phyloP scores from a whole-genome alignment of 2,113 vertebrate genomes.

The Tetraodon nigroviridis region DNA sequence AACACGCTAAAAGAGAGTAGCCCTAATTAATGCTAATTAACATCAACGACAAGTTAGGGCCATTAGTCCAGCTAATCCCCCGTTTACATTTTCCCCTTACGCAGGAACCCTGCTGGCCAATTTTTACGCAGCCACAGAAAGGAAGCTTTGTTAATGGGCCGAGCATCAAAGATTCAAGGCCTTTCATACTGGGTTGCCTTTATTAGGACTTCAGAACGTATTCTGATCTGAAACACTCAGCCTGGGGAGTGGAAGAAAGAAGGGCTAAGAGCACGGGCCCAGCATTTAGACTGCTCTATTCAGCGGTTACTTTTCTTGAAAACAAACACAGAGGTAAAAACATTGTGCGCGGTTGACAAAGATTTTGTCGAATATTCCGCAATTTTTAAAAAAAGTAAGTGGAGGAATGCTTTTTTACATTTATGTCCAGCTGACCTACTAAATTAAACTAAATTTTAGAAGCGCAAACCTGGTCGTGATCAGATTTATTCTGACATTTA shows the following conservation, averaged over 20 bases:
- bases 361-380: slow-evolving; percentile 1
- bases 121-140: slow-evolving; percentile 68
- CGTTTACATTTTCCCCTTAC: slow-evolving; percentile 71
- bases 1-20: slow-evolving; percentile 42
- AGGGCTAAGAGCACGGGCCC: slow-evolving; percentile 39
- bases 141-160: slow-evolving; percentile 66
- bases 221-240: slow-evolving; percentile 52
- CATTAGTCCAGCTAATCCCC: slow-evolving; percentile 78
- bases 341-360: slow-evolving; percentile 41
- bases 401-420: no score
- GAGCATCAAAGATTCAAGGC: slow-evolving; percentile 64
- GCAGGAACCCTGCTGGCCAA: slow-evolving; percentile 71
- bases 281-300: slow-evolving; percentile 52
- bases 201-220: slow-evolving; percentile 57
- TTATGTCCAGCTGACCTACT: neutral
- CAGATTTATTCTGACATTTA: neutral
- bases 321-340: slow-evolving; percentile 11
- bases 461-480: neutral
- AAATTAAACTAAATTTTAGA: no score
- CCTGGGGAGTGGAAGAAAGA: slow-evolving; percentile 23
- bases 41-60: slow-evolving; percentile 73
- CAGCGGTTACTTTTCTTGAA: slow-evolving; percentile 57
- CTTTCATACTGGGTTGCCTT: slow-evolving; percentile 54
- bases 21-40: slow-evolving; percentile 79
- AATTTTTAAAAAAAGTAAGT: no score